These are phyloP conservation scores for Antheraea pernyi DNA, from an alignment of 1,140 invertebrate genomes.

Conservation along the genomic window DNA sequence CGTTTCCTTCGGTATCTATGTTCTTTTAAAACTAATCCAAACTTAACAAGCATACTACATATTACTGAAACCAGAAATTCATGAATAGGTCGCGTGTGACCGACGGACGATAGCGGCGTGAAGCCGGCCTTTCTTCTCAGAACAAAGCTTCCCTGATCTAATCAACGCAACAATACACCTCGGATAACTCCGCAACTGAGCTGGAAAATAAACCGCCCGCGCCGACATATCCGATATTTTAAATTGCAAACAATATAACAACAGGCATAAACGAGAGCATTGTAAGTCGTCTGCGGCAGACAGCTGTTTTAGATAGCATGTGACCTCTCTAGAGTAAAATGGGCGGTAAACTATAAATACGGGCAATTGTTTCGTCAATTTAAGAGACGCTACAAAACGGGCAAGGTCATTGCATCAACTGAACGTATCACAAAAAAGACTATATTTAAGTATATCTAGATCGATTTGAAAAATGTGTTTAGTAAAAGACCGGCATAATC, in stretches of 20 bases:
- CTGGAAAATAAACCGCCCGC: slow-evolving; percentile 62
- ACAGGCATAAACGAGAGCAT: slow-evolving; percentile 72
- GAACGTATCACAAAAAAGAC: not conserved
- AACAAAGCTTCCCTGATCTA: slow-evolving; percentile 73
- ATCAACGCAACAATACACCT: slow-evolving; percentile 76
- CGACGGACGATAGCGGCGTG: slow-evolving; percentile 47
- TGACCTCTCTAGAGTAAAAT: slow-evolving; percentile 67
- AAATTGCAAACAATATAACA: slow-evolving; percentile 76
- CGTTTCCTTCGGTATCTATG: not conserved
- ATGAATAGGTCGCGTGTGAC: slow-evolving; percentile 43
- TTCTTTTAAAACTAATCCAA: not conserved
- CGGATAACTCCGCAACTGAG: slow-evolving; percentile 59
- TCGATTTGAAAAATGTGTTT: too few species aligned
- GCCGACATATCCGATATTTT: slow-evolving; percentile 65
- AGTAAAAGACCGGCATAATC: too few species aligned
- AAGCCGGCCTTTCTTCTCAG: slow-evolving; percentile 44
- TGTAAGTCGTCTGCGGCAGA: slow-evolving; percentile 68
- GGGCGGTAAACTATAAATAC: not conserved
- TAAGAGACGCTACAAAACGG: not conserved
- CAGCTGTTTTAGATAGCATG: slow-evolving; percentile 76
- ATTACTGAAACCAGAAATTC: slow-evolving; percentile 27
- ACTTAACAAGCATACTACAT: not conserved
- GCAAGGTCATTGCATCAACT: not conserved
- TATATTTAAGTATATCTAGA: too few species aligned
- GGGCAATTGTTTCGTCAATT: not conserved